Conservation (phyloP, 2,888 invertebrate species). For the Leucophenga maculata region DNA sequence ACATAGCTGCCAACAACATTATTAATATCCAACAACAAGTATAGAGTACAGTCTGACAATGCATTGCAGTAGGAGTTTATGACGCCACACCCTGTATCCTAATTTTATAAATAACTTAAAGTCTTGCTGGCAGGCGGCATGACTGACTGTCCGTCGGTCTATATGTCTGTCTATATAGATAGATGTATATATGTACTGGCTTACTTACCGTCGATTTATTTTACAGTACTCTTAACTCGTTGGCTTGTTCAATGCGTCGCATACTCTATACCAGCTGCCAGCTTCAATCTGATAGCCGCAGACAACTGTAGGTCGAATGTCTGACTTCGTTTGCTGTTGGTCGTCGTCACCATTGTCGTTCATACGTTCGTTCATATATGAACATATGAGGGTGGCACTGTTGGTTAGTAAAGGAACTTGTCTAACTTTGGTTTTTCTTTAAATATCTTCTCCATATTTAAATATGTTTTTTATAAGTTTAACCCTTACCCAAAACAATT, state of each 20-base stretch:
- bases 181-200: constrained; percentile 22
- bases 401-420: too few species aligned
- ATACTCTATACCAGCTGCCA: constrained; percentile 44
- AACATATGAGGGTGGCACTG: too few species aligned
- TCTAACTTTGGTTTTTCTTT: too few species aligned
- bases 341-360: too few species aligned
- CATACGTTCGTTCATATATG: too few species aligned
- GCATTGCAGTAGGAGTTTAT: constrained; percentile 43
- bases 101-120: constrained; percentile 45
- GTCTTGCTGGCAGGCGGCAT: constrained; percentile 14
- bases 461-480: too few species aligned
- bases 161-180: not conserved
- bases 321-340: too few species aligned
- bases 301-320: too few species aligned
- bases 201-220: constrained; percentile 43
- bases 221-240: constrained; percentile 17
- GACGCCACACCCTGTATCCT: constrained; percentile 54
- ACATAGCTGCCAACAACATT: not conserved
- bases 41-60: constrained; percentile 32
- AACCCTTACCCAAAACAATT: too few species aligned
- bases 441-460: too few species aligned
- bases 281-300: not conserved
- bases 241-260: constrained; percentile 31
- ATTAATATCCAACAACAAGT: constrained; percentile 2
- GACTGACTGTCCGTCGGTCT: not conserved